Evolutionary conservation across 2,113 vertebrate genomes (phyloP).

Genomic region (Lipotes vexillifer): DNA sequence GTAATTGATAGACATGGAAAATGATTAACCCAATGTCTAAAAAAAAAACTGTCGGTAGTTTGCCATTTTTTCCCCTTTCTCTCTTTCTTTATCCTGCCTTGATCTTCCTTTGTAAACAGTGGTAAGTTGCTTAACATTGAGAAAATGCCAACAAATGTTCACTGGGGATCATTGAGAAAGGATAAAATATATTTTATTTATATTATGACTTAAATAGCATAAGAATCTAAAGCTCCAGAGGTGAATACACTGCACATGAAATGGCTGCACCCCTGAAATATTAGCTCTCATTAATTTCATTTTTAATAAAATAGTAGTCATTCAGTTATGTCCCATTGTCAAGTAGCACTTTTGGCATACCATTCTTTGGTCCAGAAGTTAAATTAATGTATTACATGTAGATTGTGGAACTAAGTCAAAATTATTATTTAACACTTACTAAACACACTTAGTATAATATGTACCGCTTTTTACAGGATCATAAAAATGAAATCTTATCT

Average conservation of each 20-base stretch:
- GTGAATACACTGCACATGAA: not conserved
- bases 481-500: slow-evolving; percentile 30
- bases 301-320: not conserved
- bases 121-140: not conserved
- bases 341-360: not conserved
- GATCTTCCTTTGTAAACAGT: not conserved
- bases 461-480: not conserved
- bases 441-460: not conserved
- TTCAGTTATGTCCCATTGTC: not conserved
- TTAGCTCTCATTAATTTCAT: not conserved
- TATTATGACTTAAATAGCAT: not conserved
- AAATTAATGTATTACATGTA: not conserved
- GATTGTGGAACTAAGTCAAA: not conserved
- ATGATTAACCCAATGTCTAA: not conserved
- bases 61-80: not conserved
- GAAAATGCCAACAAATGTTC: not conserved
- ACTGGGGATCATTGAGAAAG: not conserved
- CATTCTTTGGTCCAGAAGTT: not conserved
- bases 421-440: not conserved
- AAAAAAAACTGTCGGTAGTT: not conserved
- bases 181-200: not conserved
- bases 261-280: not conserved
- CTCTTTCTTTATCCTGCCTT: not conserved
- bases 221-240: not conserved
- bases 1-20: not conserved